A percentile compares a stretch with the other conserved stretches of the same genome.
Evolutionary conservation across 1,140 invertebrate genomes (phyloP).

Genomic region (Aricia agestis): DNA sequence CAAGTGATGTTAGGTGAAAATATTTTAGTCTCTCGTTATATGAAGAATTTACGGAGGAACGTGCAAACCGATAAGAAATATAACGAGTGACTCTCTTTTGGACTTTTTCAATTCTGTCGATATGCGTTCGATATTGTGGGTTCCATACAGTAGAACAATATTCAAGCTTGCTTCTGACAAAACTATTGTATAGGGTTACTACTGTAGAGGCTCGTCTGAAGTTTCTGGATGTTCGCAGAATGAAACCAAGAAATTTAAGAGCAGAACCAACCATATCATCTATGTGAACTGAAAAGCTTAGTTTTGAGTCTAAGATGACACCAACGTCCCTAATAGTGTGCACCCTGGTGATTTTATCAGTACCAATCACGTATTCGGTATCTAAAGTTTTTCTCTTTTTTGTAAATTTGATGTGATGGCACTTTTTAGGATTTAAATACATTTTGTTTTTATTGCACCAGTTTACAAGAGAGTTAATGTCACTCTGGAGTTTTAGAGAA

Average conservation of each 20-base stretch:
- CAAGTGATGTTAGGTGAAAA: not conserved
- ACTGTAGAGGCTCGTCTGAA: conserved; percentile 20
- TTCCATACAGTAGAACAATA: conserved; percentile 27
- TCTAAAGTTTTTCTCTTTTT: not conserved
- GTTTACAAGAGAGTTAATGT: not conserved
- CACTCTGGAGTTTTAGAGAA: not conserved
- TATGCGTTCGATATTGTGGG: conserved; percentile 18
- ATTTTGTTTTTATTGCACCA: conserved; percentile 4
- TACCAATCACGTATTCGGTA: not conserved
- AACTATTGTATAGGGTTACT: conserved; percentile 22
- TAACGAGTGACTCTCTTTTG: conserved; percentile 17
- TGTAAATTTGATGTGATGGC: not conserved
- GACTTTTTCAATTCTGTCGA: conserved; percentile 19
- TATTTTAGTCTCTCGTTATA: not conserved
- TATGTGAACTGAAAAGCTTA: conserved; percentile 11
- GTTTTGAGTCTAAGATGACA: not conserved
- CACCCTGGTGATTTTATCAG: not conserved
- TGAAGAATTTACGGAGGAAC: not conserved
- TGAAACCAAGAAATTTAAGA: conserved; percentile 9
- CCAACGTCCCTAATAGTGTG: not conserved
- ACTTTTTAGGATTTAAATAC: not conserved
- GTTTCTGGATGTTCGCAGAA: conserved; percentile 20
- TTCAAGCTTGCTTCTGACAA: conserved; percentile 26
- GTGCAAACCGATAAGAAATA: not conserved
- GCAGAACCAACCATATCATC: conserved; percentile 19